Evolutionary conservation across 2,113 vertebrate genomes (phyloP).

Genomic region (Chaetorhynchus papuensis): DNA sequence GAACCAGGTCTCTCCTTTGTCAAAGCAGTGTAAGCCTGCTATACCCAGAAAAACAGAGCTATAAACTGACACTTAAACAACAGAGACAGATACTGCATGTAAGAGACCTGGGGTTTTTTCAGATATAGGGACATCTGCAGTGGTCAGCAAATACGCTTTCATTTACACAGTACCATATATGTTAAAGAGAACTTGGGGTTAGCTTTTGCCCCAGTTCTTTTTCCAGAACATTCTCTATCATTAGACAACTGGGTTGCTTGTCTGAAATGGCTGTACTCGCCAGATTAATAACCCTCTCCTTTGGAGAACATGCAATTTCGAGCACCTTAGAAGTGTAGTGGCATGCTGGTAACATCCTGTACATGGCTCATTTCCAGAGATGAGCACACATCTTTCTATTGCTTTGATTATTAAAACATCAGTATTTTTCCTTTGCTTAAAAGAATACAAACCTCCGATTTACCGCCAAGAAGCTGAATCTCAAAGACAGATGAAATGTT

Average conservation of each 20-base stretch:
- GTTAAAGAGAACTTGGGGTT: neutral
- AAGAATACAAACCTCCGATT: neutral
- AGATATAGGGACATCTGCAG: neutral
- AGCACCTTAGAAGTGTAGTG: neutral
- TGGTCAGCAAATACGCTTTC: neutral
- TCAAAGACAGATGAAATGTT: neutral
- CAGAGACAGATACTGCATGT: neutral
- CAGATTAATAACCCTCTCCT: neutral
- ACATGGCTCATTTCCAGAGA: neutral
- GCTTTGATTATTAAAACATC: neutral
- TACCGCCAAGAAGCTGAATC: neutral
- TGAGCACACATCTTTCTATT: neutral
- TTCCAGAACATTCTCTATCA: neutral
- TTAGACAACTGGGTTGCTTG: fast-evolving
- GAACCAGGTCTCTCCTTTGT: neutral
- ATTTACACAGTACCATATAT: neutral
- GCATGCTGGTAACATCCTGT: neutral
- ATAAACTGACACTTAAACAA: neutral
- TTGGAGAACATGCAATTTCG: neutral
- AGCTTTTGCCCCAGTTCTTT: neutral
- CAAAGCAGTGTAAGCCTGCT: neutral
- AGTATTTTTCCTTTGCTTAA: neutral
- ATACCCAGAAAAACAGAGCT: neutral
- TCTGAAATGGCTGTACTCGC: neutral
- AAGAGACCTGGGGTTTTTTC: neutral